A percentile compares a stretch with the other conserved stretches of the same genome.
These are phyloP conservation scores for Disparrhopalites patrizii DNA, from an alignment of 2,888 invertebrate genomes.

Conservation along the genomic window DNA sequence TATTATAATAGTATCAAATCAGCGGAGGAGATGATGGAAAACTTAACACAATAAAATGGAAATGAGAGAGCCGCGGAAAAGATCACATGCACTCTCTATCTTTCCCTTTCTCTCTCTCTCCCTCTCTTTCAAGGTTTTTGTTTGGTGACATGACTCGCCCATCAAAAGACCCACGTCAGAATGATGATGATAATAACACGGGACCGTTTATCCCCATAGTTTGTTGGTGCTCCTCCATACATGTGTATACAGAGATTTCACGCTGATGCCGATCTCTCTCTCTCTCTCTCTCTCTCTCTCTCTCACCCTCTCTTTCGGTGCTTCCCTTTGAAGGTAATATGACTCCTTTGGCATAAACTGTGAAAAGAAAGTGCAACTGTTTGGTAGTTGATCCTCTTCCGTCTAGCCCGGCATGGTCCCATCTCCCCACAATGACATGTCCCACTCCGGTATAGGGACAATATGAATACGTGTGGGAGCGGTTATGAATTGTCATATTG, in stretches of 20 bases:
- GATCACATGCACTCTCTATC: no score
- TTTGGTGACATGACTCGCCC: slow-evolving; percentile 27
- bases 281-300: background rate
- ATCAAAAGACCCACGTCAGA: slow-evolving; percentile 27
- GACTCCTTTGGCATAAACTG: background rate
- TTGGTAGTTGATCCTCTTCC: background rate
- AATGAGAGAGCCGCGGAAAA: slow-evolving; percentile 12
- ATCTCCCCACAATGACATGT: no score
- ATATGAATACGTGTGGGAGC: no score
- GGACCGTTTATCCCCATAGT: background rate
- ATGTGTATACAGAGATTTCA: background rate
- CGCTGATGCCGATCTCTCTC: background rate
- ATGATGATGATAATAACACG: no score
- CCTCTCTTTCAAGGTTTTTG: no score
- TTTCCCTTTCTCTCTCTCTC: no score
- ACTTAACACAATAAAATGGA: slow-evolving; percentile 16
- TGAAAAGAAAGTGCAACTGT: background rate
- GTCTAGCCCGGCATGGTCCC: no score
- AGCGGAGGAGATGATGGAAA: background rate
- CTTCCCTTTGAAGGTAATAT: no score
- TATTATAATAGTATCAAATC: background rate
- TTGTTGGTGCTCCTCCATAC: no score
- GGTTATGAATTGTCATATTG: no score
- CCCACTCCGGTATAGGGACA: no score
- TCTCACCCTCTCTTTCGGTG: background rate